Evolutionary conservation across 2,113 vertebrate species (phyloP).

Genomic region (Cromileptes altivelis): DNA sequence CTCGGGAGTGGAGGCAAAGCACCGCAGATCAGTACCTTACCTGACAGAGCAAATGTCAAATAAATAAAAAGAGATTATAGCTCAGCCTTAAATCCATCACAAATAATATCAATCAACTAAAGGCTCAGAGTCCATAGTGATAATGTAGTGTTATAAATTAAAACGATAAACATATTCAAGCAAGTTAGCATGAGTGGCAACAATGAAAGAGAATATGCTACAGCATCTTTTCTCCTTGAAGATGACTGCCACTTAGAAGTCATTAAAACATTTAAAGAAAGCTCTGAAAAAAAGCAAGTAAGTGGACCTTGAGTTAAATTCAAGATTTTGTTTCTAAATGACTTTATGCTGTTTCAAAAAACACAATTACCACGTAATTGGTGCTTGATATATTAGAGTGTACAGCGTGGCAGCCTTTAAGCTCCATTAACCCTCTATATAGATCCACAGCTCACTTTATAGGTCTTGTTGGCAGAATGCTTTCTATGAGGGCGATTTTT

Average conservation of each 20-base stretch:
- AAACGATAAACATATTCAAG: background rate
- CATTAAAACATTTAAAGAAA: background rate
- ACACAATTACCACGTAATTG: constrained; percentile 66
- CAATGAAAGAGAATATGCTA: background rate
- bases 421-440: constrained; percentile 73
- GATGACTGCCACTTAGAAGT: background rate
- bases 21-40: background rate
- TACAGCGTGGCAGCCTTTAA: constrained; percentile 64
- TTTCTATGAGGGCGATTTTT: constrained; percentile 75
- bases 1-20: background rate
- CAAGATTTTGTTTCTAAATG: constrained; percentile 43
- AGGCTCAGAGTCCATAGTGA: background rate
- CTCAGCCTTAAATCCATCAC: background rate
- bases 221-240: background rate
- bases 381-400: constrained; percentile 67
- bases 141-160: background rate
- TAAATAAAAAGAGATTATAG: background rate
- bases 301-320: background rate
- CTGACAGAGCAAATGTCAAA: background rate
- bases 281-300: background rate
- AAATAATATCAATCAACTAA: constrained; percentile 9
- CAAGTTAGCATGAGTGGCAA: background rate
- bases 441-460: constrained; percentile 74
- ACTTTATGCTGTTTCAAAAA: constrained; percentile 24
- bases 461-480: constrained; percentile 66